These are phyloP conservation scores for Nasonia longicornis DNA, from an alignment of 1,140 invertebrate species.

Conservation along the genomic window DNA sequence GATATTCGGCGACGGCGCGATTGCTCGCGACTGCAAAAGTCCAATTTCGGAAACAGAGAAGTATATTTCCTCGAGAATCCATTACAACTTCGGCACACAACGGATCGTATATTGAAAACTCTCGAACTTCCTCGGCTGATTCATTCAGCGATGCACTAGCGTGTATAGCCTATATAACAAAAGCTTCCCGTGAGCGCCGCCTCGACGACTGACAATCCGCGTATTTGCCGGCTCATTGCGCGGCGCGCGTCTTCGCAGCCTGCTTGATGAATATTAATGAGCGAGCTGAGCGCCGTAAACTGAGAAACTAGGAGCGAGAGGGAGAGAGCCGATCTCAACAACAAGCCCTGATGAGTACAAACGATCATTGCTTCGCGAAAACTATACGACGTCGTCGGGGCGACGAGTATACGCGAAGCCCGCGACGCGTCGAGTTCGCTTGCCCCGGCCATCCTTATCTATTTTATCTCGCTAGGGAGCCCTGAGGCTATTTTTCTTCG, in stretches of 20 bases:
- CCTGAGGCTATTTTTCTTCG: neutral
- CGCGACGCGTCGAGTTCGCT: neutral
- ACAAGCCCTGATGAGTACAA: slow-evolving; percentile 30
- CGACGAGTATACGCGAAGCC: neutral
- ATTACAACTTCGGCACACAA: too few species aligned
- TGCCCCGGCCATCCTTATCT: neutral
- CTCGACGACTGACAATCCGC: neutral
- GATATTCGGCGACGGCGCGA: too few species aligned
- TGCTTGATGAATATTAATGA: slow-evolving; percentile 29
- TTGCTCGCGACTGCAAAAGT: too few species aligned
- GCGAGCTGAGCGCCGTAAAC: neutral
- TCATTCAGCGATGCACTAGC: neutral
- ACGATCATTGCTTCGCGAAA: slow-evolving; percentile 14
- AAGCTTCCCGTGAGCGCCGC: too few species aligned
- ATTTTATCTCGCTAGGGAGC: neutral
- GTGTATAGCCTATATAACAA: neutral
- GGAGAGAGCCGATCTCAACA: neutral
- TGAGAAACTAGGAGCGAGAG: neutral
- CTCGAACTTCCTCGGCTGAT: too few species aligned
- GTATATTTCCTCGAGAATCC: too few species aligned
- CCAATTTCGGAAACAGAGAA: too few species aligned
- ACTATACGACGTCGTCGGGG: too few species aligned
- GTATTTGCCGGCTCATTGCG: neutral
- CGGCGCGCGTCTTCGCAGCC: neutral
- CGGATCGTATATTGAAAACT: too few species aligned